phyloP scores from a whole-genome alignment of 1,140 invertebrate genomes.

The Radopholus similis region DNA sequence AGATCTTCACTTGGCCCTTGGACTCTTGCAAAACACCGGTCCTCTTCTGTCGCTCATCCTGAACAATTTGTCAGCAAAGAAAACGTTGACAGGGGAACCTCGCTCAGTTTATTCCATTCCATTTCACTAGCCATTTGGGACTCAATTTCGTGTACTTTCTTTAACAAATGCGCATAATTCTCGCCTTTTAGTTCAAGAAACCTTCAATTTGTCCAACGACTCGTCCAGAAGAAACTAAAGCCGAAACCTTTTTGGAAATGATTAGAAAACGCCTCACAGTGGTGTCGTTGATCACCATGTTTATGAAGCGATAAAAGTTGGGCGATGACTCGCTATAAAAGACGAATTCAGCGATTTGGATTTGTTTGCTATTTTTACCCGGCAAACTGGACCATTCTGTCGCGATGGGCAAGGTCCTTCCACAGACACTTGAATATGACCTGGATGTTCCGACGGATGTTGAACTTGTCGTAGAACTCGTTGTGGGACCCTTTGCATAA shows the following conservation, averaged over 20 bases:
- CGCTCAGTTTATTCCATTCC: conserved; percentile 33
- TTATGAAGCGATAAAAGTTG: conserved; percentile 92
- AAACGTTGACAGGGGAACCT: neutral
- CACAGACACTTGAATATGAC: conserved; percentile 78
- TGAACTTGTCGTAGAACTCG: conserved; percentile 98
- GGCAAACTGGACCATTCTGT: conserved; percentile 64
- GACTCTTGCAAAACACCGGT: conserved; percentile 70
- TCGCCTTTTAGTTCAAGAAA: neutral
- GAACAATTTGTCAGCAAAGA: neutral
- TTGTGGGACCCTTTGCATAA: conserved; percentile 74
- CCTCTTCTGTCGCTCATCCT: conserved; percentile 45
- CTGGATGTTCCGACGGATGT: conserved; percentile 93
- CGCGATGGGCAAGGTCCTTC: conserved; percentile 63
- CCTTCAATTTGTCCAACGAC: conserved; percentile 83
- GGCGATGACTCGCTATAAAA: conserved; percentile 70
- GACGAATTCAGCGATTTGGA: neutral
- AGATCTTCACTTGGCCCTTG: conserved; percentile 87
- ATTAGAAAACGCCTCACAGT: too few species aligned
- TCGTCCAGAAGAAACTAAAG: conserved; percentile 95
- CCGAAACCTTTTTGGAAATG: too few species aligned
- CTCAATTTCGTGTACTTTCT: conserved; percentile 86
- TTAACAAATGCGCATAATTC: neutral
- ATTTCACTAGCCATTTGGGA: conserved; percentile 73
- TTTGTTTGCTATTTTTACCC: conserved; percentile 56
- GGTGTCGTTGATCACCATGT: conserved; percentile 98